phyloP scores from a whole-genome alignment of 2,797 vertebrate genomes.

The Intellagama lesueurii region DNA sequence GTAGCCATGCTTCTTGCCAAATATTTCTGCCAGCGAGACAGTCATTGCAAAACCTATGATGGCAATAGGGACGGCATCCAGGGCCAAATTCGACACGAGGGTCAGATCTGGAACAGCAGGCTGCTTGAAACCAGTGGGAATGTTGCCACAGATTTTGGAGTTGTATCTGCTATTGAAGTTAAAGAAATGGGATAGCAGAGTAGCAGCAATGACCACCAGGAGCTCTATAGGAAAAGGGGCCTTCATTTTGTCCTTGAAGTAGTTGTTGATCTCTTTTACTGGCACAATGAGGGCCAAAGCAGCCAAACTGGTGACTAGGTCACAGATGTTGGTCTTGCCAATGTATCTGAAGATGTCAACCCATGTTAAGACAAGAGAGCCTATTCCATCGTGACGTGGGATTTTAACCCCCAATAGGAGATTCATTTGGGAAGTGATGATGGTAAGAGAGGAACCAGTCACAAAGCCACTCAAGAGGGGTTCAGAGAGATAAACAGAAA shows the following conservation, averaged over 20 bases:
- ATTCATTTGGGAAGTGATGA: conserved; percentile 76
- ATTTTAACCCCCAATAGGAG: conserved; percentile 74
- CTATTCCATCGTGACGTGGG: conserved; percentile 61
- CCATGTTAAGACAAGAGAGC: conserved; percentile 71
- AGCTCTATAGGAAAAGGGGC: conserved; percentile 72
- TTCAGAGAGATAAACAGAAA: conserved; percentile 75
- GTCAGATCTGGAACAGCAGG: conserved; percentile 63
- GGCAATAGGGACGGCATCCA: conserved; percentile 75
- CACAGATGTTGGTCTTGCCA: conserved; percentile 68
- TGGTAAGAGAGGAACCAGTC: conserved; percentile 70
- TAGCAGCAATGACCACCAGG: conserved; percentile 69
- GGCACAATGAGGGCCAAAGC: conserved; percentile 69
- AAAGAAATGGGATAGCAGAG: conserved; percentile 63
- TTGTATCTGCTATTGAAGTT: conserved; percentile 59
- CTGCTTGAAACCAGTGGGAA: conserved; percentile 74
- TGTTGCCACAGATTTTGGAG: conserved; percentile 63
- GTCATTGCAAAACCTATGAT: conserved; percentile 75
- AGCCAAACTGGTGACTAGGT: conserved; percentile 71
- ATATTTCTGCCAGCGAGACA: conserved; percentile 73
- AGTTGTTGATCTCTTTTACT: conserved; percentile 73
- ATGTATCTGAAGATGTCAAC: conserved; percentile 71
- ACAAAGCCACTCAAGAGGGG: conserved; percentile 75
- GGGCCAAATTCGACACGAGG: conserved; percentile 70
- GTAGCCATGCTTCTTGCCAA: conserved; percentile 75
- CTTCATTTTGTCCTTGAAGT: conserved; percentile 71